phyloP scores from a whole-genome alignment of 2,888 invertebrate species.

The Cephus rjabovi region DNA sequence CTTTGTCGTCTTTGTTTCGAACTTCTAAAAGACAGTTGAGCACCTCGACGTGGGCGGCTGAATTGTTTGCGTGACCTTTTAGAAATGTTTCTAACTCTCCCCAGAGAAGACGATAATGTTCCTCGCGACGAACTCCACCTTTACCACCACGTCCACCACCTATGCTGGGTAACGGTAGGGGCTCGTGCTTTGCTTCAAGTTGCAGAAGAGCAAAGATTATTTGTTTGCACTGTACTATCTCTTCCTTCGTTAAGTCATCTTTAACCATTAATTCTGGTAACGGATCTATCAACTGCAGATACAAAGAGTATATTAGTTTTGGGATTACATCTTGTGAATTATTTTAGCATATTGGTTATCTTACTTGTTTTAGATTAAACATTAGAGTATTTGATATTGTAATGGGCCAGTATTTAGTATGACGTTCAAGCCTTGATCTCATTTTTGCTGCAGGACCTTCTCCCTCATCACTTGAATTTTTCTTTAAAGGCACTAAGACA shows the following conservation, averaged over 20 bases:
- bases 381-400: constrained; percentile 90
- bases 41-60: constrained; percentile 82
- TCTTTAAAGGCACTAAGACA: constrained; percentile 78
- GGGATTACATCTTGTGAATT: neutral
- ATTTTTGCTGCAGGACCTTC: constrained; percentile 74
- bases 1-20: constrained; percentile 70
- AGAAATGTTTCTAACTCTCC: constrained; percentile 87
- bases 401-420: constrained; percentile 89
- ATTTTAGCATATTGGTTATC: constrained; percentile 34
- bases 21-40: constrained; percentile 84
- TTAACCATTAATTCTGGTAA: constrained; percentile 83
- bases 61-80: constrained; percentile 73
- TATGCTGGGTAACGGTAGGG: constrained; percentile 78
- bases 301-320: neutral
- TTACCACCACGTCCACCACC: constrained; percentile 73
- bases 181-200: constrained; percentile 86
- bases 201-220: constrained; percentile 84
- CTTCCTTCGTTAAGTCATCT: constrained; percentile 85
- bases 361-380: constrained; percentile 82
- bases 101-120: constrained; percentile 93
- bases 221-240: constrained; percentile 87
- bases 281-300: constrained; percentile 80
- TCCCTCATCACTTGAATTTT: constrained; percentile 58
- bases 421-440: constrained; percentile 77
- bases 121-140: constrained; percentile 74